Evolutionary conservation across 2,113 vertebrate genomes (phyloP), one percentile per base, ranked within the genome.

Genomic region (Oreocharis arfaki): DNA sequence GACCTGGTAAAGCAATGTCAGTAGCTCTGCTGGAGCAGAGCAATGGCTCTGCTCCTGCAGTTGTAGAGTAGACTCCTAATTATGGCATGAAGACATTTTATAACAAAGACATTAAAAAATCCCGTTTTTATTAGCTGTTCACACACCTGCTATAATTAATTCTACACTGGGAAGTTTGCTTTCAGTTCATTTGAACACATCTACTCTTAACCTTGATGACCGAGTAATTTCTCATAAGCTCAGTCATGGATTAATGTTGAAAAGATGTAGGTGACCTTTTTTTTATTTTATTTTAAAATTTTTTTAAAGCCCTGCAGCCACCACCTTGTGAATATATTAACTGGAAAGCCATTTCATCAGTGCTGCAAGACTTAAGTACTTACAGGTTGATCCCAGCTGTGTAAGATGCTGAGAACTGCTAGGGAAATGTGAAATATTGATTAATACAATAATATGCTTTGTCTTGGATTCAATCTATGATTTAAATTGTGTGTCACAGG

Each of bases 171-270:
- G 81, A 97, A 97, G 52, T 89, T 91, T 94, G 82, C 63, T 94
- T 95, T 95, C 71, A 92, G 79, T 95, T 97, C 85, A 94, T 55
- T 89, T 89, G 77, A 92, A 93, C 42, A 44, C 93, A 83, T 91
- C 92, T 95, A n/a, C 80, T 97, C 96, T 97, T 97, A 97, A 97
- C 94, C 93, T 96, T 96, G 90, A 91, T 78, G 92, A 95, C 84
- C 13, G 8, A 97, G 95, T 92, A 82, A 80, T 93, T 96, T 97
- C 47, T 96, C 94, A 93, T 93, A 84, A 95, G 52, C 37, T 94
- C 60, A 73, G 59, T 56, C 88, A 71, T 80, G 88, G 96, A 97
- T 82, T 89, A 97, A 84, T 93, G 78, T 95, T 87, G 53, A 96
- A 93, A 95, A 96, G 59, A 79, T 88, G 52, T 79, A 50, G 85